Conservation (phyloP, 2,888 invertebrate genomes). For the Ctenicera cuprea region DNA sequence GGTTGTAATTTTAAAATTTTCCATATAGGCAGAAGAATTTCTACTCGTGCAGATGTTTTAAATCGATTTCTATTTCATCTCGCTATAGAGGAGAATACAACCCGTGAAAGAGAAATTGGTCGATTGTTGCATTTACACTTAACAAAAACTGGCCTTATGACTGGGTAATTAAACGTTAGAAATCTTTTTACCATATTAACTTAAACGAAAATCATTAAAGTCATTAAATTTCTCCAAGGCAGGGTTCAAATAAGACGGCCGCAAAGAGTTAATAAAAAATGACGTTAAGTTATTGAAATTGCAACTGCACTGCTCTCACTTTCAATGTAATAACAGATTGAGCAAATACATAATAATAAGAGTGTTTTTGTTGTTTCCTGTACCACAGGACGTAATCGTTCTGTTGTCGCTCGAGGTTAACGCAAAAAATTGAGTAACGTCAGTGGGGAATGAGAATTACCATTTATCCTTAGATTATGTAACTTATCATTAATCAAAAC, state of each 20-base stretch:
- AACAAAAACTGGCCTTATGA: conserved; percentile 4
- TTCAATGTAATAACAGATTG: conserved; percentile 1
- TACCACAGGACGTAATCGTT: conserved; percentile 3
- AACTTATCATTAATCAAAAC: conserved; percentile 1
- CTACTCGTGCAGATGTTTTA: conserved; percentile 10
- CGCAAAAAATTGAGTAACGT: background rate
- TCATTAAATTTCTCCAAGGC: background rate
- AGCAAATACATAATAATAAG: background rate
- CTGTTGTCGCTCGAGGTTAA: conserved; percentile 10
- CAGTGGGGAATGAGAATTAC: background rate
- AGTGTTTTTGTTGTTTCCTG: background rate
- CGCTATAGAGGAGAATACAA: background rate
- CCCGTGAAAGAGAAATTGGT: conserved; percentile 1
- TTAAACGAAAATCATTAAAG: conserved; percentile 4
- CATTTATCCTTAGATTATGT: background rate
- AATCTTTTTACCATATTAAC: conserved; percentile 11
- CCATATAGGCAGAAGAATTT: background rate
- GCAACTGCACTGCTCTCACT: background rate
- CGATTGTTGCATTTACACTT: background rate
- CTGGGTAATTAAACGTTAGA: conserved; percentile 11
- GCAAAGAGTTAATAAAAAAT: background rate
- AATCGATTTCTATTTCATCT: conserved; percentile 13
- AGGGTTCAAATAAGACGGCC: background rate
- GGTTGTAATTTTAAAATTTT: conserved; percentile 1
- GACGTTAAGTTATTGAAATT: background rate